A percentile compares a stretch with the other conserved stretches of the same genome.
phyloP scores from a whole-genome alignment of 2,113 vertebrate species.

The Sorex fumeus region DNA sequence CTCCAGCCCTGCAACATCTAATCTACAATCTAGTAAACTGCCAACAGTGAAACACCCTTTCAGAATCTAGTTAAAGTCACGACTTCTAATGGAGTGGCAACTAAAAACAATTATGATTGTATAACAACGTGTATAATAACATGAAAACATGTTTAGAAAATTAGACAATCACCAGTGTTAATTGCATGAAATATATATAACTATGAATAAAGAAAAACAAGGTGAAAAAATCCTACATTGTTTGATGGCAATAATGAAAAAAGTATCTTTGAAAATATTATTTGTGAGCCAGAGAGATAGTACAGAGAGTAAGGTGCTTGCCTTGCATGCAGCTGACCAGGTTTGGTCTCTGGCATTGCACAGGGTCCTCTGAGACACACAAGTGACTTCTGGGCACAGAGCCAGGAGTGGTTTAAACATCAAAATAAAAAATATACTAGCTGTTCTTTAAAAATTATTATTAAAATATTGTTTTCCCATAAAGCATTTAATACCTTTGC shows the following conservation, averaged over 20 bases:
- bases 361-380: no score
- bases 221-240: conserved; percentile 19
- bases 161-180: neutral
- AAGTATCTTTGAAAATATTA: no score
- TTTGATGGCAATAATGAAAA: neutral
- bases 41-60: conserved; percentile 11
- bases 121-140: neutral
- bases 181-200: conserved; percentile 13
- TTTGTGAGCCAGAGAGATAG: no score
- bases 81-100: neutral
- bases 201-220: conserved; percentile 22
- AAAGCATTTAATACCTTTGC: neutral
- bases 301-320: no score
- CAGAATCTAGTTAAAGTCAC: neutral
- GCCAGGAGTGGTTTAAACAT: no score
- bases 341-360: no score
- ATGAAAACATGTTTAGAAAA: neutral
- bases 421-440: no score
- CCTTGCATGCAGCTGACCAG: no score
- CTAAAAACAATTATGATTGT: conserved; percentile 63
- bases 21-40: neutral
- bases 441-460: neutral
- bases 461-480: conserved; percentile 36
- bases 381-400: no score
- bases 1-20: neutral